Evolutionary conservation across 2,797 vertebrate genomes (phyloP).

Genomic region (Oryzias sinensis): DNA sequence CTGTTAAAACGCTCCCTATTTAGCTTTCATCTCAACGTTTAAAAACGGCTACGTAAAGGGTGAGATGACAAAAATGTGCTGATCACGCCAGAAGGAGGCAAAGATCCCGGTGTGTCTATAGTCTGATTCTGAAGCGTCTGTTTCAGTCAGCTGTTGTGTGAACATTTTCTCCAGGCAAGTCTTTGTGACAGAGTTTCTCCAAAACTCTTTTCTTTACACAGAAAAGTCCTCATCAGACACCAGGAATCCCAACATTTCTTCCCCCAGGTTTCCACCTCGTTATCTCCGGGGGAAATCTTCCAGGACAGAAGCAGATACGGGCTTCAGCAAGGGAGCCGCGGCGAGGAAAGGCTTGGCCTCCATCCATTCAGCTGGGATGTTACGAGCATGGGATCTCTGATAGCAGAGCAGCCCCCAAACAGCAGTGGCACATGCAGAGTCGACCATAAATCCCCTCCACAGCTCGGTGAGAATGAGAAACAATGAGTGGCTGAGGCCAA

Average conservation of each 20-base stretch:
- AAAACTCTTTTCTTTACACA: background rate
- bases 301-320: constrained; percentile 34
- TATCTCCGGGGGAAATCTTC: constrained; percentile 15
- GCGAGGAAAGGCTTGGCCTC: background rate
- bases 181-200: too few species aligned
- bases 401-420: constrained; percentile 29
- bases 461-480: constrained; percentile 56
- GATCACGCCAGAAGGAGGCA: too few species aligned
- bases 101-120: too few species aligned
- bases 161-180: background rate
- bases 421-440: constrained; percentile 55
- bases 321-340: constrained; percentile 1
- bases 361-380: constrained; percentile 14
- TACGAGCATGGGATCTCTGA: constrained; percentile 33
- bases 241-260: constrained; percentile 6
- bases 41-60: too few species aligned
- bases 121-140: too few species aligned
- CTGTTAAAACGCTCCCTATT: too few species aligned
- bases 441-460: constrained; percentile 58
- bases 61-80: too few species aligned
- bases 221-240: rapidly evolving
- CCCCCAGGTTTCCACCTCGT: constrained; percentile 6
- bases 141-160: background rate
- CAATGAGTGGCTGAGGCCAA: constrained; percentile 60
- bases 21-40: too few species aligned